phyloP scores from a whole-genome alignment of 2,888 invertebrate genomes.

The Drosophila pegasa region DNA sequence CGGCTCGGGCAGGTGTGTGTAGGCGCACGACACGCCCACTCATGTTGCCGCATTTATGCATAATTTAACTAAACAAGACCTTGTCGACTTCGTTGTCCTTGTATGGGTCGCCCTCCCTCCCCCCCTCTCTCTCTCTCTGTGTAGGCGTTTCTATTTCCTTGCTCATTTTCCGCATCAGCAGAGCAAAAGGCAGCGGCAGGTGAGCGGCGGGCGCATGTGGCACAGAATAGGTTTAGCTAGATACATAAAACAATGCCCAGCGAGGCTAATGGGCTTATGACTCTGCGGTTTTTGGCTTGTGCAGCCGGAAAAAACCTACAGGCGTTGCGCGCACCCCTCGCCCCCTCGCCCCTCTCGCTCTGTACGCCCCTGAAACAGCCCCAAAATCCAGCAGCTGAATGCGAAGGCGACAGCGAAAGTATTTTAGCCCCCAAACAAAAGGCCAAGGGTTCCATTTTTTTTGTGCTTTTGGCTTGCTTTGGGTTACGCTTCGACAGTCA shows the following conservation, averaged over 20 bases:
- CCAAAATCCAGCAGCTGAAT: conserved; percentile 11
- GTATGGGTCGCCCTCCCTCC: conserved; percentile 13
- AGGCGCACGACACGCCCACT: conserved; percentile 28
- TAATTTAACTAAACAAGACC: conserved; percentile 78
- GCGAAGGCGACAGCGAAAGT: conserved; percentile 34
- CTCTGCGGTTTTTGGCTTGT: conserved; percentile 65
- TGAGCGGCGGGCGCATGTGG: conserved; percentile 1
- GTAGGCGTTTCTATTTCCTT: conserved; percentile 60
- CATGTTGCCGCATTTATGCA: conserved; percentile 67
- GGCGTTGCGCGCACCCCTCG: neutral
- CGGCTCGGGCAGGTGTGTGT: conserved; percentile 26
- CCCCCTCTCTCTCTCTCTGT: conserved; percentile 15
- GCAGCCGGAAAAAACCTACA: conserved; percentile 21
- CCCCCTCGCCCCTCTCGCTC: neutral
- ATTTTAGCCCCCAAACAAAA: conserved; percentile 53
- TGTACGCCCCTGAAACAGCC: neutral
- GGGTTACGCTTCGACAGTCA: conserved; percentile 39
- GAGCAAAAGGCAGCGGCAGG: conserved; percentile 69
- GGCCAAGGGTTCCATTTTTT: conserved; percentile 61
- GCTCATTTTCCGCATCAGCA: conserved; percentile 75
- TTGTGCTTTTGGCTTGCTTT: neutral
- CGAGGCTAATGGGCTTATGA: conserved; percentile 74
- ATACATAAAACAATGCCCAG: conserved; percentile 70
- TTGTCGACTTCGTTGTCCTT: conserved; percentile 62
- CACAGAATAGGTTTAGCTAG: conserved; percentile 23